Evolutionary conservation across 2,797 vertebrate species (phyloP).

Genomic region (Graptemys geographica): DNA sequence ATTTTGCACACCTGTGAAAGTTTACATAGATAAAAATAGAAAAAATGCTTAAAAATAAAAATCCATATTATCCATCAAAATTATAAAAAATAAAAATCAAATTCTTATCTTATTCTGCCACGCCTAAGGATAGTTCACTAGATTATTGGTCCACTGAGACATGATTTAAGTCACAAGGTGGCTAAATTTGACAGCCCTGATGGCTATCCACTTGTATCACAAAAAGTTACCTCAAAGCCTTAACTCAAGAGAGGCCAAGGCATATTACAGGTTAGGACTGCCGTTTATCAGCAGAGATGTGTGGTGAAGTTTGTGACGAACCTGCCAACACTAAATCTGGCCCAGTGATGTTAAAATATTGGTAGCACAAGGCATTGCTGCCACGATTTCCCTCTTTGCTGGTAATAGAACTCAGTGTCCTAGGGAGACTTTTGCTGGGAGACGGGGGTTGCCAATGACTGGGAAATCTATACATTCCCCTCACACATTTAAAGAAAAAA

Average conservation of each 20-base stretch:
- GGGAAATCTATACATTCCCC: background rate
- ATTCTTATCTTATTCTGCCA: background rate
- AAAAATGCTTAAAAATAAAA: background rate
- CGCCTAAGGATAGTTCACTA: background rate
- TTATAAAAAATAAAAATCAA: background rate
- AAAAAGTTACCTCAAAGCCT: background rate
- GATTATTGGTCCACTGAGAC: background rate
- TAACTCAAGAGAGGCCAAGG: background rate
- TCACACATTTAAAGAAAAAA: background rate
- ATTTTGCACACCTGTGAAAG: background rate
- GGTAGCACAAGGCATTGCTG: background rate
- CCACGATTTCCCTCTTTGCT: background rate
- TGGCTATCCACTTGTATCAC: background rate
- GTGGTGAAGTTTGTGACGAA: background rate
- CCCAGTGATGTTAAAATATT: background rate
- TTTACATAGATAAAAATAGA: background rate
- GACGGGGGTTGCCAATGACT: background rate
- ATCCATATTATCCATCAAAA: background rate
- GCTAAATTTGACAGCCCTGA: background rate
- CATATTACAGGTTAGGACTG: background rate
- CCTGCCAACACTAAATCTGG: background rate
- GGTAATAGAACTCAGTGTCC: background rate
- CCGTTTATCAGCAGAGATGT: background rate
- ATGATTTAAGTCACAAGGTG: background rate
- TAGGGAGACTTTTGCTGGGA: background rate